Percentiles rank a stretch among this genome's conserved stretches.
Evolutionary conservation across 2,888 invertebrate species (phyloP).

Genomic region (Netelia fuscicornis): DNA sequence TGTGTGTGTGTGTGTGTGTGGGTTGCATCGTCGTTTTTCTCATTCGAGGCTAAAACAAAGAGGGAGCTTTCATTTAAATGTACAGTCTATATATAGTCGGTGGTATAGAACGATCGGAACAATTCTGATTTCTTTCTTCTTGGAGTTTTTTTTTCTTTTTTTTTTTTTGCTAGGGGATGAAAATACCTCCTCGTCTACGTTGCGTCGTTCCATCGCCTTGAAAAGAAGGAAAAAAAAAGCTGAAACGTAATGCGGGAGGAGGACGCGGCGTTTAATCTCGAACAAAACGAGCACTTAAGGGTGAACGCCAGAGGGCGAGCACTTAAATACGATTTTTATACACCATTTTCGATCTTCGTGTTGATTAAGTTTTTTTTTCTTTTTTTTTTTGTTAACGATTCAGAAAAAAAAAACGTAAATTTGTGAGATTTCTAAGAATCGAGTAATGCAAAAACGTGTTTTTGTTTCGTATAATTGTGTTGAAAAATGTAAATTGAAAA

Average conservation of each 20-base stretch:
- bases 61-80: constrained; percentile 51
- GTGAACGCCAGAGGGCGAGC: neutral
- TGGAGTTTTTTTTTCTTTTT: neutral
- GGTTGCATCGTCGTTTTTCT: constrained; percentile 22
- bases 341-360: neutral
- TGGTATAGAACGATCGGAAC: constrained; percentile 49
- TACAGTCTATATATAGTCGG: constrained; percentile 13
- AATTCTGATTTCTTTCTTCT: constrained; percentile 30
- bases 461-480: too few species aligned
- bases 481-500: too few species aligned
- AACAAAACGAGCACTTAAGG: constrained; percentile 47
- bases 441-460: too few species aligned
- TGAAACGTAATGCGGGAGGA: constrained; percentile 3
- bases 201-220: constrained; percentile 3
- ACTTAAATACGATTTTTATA: neutral
- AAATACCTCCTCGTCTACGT: constrained; percentile 23
- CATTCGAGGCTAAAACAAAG: constrained; percentile 54
- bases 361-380: neutral
- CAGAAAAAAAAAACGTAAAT: too few species aligned
- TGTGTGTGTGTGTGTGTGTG: too few species aligned
- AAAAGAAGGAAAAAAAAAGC: constrained; percentile 6
- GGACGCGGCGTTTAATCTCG: constrained; percentile 7
- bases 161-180: constrained; percentile 10
- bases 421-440: too few species aligned
- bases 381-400: neutral